Evolutionary conservation across 2,888 invertebrate species (phyloP).

Genomic region (Drosophila atroscutellata): DNA sequence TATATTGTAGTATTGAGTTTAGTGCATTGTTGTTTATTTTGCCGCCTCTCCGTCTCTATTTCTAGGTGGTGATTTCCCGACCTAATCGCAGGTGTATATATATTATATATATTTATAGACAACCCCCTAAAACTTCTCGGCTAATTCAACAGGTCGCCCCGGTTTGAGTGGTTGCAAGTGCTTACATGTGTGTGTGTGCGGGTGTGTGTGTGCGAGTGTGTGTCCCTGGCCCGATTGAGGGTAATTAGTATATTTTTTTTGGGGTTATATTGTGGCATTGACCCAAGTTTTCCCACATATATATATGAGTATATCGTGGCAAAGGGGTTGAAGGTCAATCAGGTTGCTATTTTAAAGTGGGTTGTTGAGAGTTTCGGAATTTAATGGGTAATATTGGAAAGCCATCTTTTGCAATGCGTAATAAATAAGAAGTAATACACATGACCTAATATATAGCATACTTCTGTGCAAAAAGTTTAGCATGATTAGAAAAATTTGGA

Average conservation of each 20-base stretch:
- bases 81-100: slow-evolving; percentile 53
- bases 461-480: slow-evolving; percentile 22
- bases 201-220: slow-evolving; percentile 4
- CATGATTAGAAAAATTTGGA: no score
- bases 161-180: slow-evolving; percentile 49
- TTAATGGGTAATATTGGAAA: neutral
- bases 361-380: slow-evolving; percentile 30
- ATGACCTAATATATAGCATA: slow-evolving; percentile 33
- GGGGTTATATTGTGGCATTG: slow-evolving; percentile 58
- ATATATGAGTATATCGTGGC: neutral
- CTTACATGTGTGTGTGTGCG: slow-evolving; percentile 12
- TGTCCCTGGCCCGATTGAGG: slow-evolving; percentile 40
- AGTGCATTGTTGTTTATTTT: slow-evolving; percentile 47
- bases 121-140: slow-evolving; percentile 51
- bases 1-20: slow-evolving; percentile 11
- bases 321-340: slow-evolving; percentile 51
- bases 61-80: slow-evolving; percentile 63
- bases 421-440: neutral
- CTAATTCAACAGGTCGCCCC: slow-evolving; percentile 63
- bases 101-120: slow-evolving; percentile 44
- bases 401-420: neutral
- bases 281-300: slow-evolving; percentile 36
- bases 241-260: slow-evolving; percentile 58
- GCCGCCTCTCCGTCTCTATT: slow-evolving; percentile 44
- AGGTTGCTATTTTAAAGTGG: slow-evolving; percentile 9